Evolutionary conservation across 2,888 invertebrate genomes (phyloP), one percentile per base, ranked within the genome.

Genomic region (Metacarcinus magister): DNA sequence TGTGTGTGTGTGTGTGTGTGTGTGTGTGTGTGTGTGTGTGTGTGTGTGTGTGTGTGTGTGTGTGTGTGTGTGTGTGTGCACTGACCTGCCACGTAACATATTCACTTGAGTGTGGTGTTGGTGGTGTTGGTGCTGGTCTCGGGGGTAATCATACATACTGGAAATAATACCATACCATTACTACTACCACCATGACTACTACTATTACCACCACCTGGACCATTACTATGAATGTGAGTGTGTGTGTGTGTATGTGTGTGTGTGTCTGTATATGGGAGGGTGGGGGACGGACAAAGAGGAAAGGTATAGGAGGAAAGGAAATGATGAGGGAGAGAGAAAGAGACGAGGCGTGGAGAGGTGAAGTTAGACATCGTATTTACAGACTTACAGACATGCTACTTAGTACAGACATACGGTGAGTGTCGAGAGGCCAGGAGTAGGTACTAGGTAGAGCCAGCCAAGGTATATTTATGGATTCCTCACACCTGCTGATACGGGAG

Each of bases 221-320:
- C 54, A 54, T 54, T 54, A 54, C 54, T 54, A 16, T 16, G 46
- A 7, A 16, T 28, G 89, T 89, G 89, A 3, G 39, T 90, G 90
- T 2, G 90, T 90, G 90, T 90, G 90, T 28, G 90, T 90, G 87
- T 87, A 23, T 87, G 87, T 87, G 87, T 87, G 87, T 87, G 87
- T 87, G 87, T 87, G 87, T 87, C 10, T 87, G 87, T 87, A 23
- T 87, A 60, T 75, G 75, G 67, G 93, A 75, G 75, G 2, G 1
- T 1, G 67, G 7, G 23, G 67, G 19, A 67, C n/a, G 67, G 67
- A 67, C 5, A 94, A 82, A 28, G 46, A 44, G 87, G 43, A 82
- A 43, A 46, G 28, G 87, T 46, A 44, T 46, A 46, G 94, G 44
- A n/a, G 44, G 94, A 94, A 46, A 19, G 89, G 43, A n/a, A 94